These are phyloP conservation scores for Seriola aureovittata DNA, from an alignment of 2,113 vertebrate species.

Conservation along the genomic window DNA sequence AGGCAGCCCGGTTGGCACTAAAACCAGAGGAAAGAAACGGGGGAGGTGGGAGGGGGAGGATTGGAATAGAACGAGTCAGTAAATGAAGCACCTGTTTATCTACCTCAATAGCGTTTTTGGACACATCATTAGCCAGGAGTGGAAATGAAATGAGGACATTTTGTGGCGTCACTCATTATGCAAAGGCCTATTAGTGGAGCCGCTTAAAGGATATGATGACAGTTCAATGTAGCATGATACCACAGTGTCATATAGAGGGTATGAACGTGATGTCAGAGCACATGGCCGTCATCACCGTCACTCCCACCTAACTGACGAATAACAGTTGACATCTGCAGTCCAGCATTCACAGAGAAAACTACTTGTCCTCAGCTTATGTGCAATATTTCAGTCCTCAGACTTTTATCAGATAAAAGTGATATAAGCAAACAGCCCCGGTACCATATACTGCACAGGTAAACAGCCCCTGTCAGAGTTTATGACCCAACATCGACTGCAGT, in stretches of 20 bases:
- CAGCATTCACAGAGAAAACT: background rate
- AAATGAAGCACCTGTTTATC: slow-evolving; percentile 62
- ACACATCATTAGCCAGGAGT: slow-evolving; percentile 60
- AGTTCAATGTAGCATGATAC: slow-evolving; percentile 45
- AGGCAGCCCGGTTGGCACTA: slow-evolving; percentile 99
- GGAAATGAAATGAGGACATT: slow-evolving; percentile 41
- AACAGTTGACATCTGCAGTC: background rate
- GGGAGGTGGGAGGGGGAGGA: background rate
- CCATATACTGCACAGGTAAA: too few relatives aligned
- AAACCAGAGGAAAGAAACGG: slow-evolving; percentile 14
- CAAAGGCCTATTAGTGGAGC: slow-evolving; percentile 34
- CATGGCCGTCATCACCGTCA: background rate
- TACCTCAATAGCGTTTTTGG: slow-evolving; percentile 52
- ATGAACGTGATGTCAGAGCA: background rate
- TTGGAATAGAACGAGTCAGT: slow-evolving; percentile 12
- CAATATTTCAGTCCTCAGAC: too few relatives aligned
- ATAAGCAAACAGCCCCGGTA: too few relatives aligned
- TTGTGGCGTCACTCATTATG: slow-evolving; percentile 47
- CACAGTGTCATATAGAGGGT: slow-evolving; percentile 11
- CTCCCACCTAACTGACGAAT: background rate
- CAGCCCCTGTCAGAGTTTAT: too few relatives aligned
- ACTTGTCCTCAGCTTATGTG: background rate
- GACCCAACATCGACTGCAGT: too few relatives aligned
- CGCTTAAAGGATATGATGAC: slow-evolving; percentile 50
- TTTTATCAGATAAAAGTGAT: too few relatives aligned